phyloP scores from a whole-genome alignment of 2,113 vertebrate species.

The Melanerpes formicivorus region DNA sequence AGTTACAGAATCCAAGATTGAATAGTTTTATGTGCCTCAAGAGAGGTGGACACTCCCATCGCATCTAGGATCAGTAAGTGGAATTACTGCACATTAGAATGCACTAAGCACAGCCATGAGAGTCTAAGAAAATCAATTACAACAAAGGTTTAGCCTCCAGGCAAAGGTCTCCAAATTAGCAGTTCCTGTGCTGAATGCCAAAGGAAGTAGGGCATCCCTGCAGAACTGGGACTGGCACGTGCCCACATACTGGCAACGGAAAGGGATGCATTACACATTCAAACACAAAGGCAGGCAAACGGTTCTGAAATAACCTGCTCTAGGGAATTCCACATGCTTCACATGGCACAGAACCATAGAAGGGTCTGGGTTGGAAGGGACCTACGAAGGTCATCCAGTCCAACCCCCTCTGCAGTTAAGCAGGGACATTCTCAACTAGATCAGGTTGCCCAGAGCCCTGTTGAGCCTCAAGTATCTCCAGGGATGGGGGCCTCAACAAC shows the following conservation, averaged over 20 bases:
- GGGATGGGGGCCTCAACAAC: too few relatives aligned
- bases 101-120: neutral
- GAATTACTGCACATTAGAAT: neutral
- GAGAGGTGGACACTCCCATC: neutral
- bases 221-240: neutral
- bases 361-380: too few relatives aligned
- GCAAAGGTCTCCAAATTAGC: constrained; percentile 23
- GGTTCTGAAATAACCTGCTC: neutral
- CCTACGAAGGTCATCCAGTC: too few relatives aligned
- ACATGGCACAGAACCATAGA: neutral
- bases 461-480: too few relatives aligned
- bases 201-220: neutral
- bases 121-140: constrained; percentile 16
- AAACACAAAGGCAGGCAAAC: neutral
- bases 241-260: neutral
- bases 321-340: neutral
- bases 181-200: neutral
- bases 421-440: too few relatives aligned
- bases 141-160: constrained; percentile 2
- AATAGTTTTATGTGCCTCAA: neutral
- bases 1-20: neutral
- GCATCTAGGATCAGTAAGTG: neutral
- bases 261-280: neutral
- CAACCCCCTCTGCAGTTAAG: too few relatives aligned
- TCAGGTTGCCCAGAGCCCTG: too few relatives aligned